phyloP scores from a whole-genome alignment of 2,888 invertebrate species.

The Arrhopalites spinosus region DNA sequence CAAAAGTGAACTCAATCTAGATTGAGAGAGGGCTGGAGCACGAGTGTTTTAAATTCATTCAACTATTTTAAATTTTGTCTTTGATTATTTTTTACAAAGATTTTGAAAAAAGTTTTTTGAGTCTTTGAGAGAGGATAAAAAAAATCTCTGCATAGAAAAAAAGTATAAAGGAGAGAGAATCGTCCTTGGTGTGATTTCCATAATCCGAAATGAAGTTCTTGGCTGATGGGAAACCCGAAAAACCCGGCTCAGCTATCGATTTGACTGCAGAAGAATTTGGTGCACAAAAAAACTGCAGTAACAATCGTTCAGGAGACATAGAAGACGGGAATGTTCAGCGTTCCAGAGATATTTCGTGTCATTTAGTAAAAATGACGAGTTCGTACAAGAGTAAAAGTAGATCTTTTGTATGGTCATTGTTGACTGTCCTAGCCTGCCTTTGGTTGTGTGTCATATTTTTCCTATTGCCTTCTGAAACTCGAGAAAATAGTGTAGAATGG shows the following conservation, averaged over 20 bases:
- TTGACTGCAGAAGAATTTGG: background rate
- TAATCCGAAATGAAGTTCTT: background rate
- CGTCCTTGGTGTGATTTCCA: too few species aligned
- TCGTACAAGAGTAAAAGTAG: background rate
- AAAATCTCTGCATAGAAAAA: too few species aligned
- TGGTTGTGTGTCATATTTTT: conserved; percentile 31
- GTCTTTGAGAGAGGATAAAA: too few species aligned
- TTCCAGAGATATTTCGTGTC: background rate
- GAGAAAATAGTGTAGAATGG: conserved; percentile 12
- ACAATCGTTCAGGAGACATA: background rate
- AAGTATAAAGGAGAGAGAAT: too few species aligned
- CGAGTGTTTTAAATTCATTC: too few species aligned
- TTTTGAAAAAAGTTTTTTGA: too few species aligned
- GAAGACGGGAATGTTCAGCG: background rate
- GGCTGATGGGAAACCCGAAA: background rate
- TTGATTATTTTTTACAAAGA: too few species aligned
- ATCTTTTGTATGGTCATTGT: conserved; percentile 11
- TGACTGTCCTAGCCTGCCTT: conserved; percentile 5
- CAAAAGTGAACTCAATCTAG: too few species aligned
- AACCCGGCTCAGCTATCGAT: background rate
- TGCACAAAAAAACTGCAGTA: background rate
- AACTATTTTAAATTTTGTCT: too few species aligned
- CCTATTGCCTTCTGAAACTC: background rate
- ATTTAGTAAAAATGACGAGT: background rate
- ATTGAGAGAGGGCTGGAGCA: too few species aligned